Percentiles rank a stretch among this genome's conserved stretches.
phyloP scores from a whole-genome alignment of 2,888 invertebrate species.

The Drosophila merina region DNA sequence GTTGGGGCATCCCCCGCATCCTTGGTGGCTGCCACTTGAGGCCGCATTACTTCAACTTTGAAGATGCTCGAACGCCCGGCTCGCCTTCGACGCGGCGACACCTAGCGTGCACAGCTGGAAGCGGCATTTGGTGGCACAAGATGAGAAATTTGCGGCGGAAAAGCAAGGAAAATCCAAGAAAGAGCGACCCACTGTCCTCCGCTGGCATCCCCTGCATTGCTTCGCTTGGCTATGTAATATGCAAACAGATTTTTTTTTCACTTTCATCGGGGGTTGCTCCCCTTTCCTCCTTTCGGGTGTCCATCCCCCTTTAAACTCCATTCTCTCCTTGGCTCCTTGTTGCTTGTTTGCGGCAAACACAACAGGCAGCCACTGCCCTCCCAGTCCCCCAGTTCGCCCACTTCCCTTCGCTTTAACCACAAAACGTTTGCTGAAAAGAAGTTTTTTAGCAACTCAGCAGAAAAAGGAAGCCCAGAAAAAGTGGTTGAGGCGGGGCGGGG shows the following conservation, averaged over 20 bases:
- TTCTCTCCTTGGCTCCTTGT: slow-evolving; percentile 34
- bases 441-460: slow-evolving; percentile 79
- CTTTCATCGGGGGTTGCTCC: slow-evolving; percentile 63
- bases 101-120: slow-evolving; percentile 79
- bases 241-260: slow-evolving; percentile 75
- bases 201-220: slow-evolving; percentile 5
- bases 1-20: background rate
- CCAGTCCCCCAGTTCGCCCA: background rate
- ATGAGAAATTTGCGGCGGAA: slow-evolving; percentile 9
- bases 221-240: slow-evolving; percentile 56
- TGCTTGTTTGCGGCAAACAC: slow-evolving; percentile 72
- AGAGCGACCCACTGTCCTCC: slow-evolving; percentile 41
- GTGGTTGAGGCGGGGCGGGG: slow-evolving; percentile 35
- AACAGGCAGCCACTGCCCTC: slow-evolving; percentile 42
- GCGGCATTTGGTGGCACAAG: slow-evolving; percentile 38
- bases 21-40: slow-evolving; percentile 68
- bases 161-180: slow-evolving; percentile 5
- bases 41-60: slow-evolving; percentile 80
- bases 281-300: background rate
- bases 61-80: slow-evolving; percentile 72
- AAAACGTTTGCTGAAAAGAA: slow-evolving; percentile 75
- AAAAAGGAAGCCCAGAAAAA: slow-evolving; percentile 51
- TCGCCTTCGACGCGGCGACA: slow-evolving; percentile 63
- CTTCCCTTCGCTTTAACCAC: slow-evolving; percentile 39
- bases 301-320: slow-evolving; percentile 11